Conservation (phyloP, 2,888 invertebrate species). For the Campopleginae sp. region DNA sequence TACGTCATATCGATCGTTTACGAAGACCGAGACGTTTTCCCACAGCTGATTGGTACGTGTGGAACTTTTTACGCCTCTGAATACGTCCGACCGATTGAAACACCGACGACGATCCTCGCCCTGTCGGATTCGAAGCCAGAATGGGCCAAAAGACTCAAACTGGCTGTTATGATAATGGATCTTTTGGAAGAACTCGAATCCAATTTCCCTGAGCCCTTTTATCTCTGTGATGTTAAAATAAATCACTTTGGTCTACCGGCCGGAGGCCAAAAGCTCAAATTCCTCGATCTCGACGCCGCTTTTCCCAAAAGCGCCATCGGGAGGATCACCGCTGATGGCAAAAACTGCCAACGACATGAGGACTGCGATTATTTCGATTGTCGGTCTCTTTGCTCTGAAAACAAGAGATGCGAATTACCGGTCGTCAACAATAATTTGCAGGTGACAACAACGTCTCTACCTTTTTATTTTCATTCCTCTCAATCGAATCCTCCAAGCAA, state of each 20-base stretch:
- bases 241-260: slow-evolving; percentile 88
- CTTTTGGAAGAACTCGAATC: slow-evolving; percentile 87
- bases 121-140: slow-evolving; percentile 85
- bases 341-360: slow-evolving; percentile 86
- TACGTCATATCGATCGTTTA: slow-evolving; percentile 87
- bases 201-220: slow-evolving; percentile 87
- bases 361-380: slow-evolving; percentile 90
- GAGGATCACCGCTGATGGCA: slow-evolving; percentile 84
- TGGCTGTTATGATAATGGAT: slow-evolving; percentile 87
- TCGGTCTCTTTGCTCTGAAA: slow-evolving; percentile 86
- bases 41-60: slow-evolving; percentile 88
- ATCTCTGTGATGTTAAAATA: slow-evolving; percentile 89
- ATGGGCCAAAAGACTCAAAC: slow-evolving; percentile 86
- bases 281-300: slow-evolving; percentile 88
- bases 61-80: slow-evolving; percentile 89
- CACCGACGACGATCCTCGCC: slow-evolving; percentile 85
- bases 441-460: slow-evolving; percentile 69
- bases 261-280: slow-evolving; percentile 86
- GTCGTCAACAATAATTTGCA: slow-evolving; percentile 88
- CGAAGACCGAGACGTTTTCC: slow-evolving; percentile 87
- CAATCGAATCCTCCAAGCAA: no score
- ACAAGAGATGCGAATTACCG: slow-evolving; percentile 85
- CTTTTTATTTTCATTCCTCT: background rate
- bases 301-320: slow-evolving; percentile 86
- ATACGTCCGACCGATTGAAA: slow-evolving; percentile 86